Evolutionary conservation across 2,797 vertebrate genomes (phyloP), one percentile per base, ranked within the genome.

Genomic region (Lindbergichthys nudifrons): DNA sequence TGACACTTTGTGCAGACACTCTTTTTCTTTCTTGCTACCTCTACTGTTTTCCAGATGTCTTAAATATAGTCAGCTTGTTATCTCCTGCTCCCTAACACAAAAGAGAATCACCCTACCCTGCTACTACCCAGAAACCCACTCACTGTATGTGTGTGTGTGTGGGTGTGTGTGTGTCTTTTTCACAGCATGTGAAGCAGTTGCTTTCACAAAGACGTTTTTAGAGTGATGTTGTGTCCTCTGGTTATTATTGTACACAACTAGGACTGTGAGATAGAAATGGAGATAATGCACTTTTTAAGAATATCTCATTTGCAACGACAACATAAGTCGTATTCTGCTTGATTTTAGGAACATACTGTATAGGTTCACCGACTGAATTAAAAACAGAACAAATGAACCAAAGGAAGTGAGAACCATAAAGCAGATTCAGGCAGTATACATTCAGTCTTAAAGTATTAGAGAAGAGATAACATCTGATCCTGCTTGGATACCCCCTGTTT

Each of bases 1-100:
- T n/a, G 59, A 73, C 63, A 42, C 70, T 36, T 59, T 54, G 19
- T 26, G 19, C 58, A 65, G 61, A 53, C 46, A 57, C 30, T 70
- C 52, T 51, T n/a, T 70, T 21, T 36, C 26, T 8, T 59, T 61
- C 26, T 56, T 23, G 53, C 75, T n/a, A 18, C 75, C 65, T 72
- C 62, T 75, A 42, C 63, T 69, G 58, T 65, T 81, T 62, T 84
- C 65, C 72, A 80, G 75, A 72, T 79, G 67, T 79, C 82, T 84
- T 70, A 68, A 87, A 85, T 77, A 81, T 75, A 50, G 70, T 70
- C 70, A 45, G 69, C 85, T 79, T 85, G 61, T 89, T 89, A 85
- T 87, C 77, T 83, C 51, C 32, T 60, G 71, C 66, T 76, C 78
- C 78, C 65, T 26, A 65, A 69, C n/a, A 72, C 78, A 70, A 23